Conservation (phyloP, 1,140 invertebrate genomes). For the Bombus impatiens region DNA sequence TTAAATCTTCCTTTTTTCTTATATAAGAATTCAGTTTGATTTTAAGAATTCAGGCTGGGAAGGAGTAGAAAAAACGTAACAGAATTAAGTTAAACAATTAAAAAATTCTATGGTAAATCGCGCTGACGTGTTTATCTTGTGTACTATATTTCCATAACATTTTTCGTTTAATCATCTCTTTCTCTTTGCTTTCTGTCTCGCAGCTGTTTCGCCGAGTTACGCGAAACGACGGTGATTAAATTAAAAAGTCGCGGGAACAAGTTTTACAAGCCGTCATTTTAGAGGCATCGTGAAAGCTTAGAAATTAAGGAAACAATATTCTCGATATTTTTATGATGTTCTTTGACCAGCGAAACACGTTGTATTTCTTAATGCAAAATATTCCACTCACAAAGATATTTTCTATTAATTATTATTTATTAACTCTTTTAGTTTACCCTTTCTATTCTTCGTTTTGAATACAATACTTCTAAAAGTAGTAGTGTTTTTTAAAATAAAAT, state of each 20-base stretch:
- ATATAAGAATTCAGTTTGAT: too few species aligned
- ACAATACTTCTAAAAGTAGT: too few species aligned
- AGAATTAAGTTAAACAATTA: conserved; percentile 8
- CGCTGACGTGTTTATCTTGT: neutral
- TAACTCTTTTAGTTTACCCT: too few species aligned
- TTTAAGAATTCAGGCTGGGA: neutral
- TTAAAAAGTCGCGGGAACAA: conserved; percentile 44
- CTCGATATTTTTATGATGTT: too few species aligned
- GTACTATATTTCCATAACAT: conserved; percentile 63
- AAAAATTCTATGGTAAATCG: conserved; percentile 34
- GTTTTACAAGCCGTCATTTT: conserved; percentile 29
- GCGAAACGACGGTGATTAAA: neutral
- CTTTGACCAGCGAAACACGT: too few species aligned
- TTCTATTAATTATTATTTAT: too few species aligned
- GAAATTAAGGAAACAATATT: too few species aligned
- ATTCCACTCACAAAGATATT: too few species aligned
- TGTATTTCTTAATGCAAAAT: too few species aligned
- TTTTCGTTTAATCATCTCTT: conserved; percentile 25
- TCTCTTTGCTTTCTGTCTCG: conserved; percentile 13
- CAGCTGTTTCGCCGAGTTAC: neutral
- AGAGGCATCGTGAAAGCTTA: neutral
- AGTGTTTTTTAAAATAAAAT: too few species aligned
- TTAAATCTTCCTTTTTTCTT: neutral
- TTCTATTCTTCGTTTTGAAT: too few species aligned
- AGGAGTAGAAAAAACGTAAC: too few species aligned